A percentile compares a stretch with the other conserved stretches of the same genome.
phyloP scores from a whole-genome alignment of 2,797 vertebrate species.

The Momotus momota region DNA sequence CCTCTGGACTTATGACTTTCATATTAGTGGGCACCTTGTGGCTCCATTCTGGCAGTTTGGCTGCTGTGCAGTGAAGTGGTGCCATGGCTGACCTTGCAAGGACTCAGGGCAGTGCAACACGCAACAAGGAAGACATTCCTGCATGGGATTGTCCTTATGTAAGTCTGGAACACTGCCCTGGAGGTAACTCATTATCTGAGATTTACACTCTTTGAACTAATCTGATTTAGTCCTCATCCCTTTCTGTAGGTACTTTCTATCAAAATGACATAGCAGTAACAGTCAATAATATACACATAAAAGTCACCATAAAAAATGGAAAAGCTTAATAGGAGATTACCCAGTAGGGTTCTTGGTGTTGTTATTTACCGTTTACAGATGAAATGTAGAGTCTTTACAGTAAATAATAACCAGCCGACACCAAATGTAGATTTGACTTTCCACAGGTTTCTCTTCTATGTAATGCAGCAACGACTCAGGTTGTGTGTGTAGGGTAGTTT shows the following conservation, averaged over 20 bases:
- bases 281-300: background rate
- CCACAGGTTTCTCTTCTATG: background rate
- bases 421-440: background rate
- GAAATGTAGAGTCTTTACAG: background rate
- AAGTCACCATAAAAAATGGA: background rate
- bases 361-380: background rate
- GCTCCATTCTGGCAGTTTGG: accelerated
- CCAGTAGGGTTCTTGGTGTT: background rate
- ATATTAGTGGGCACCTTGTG: accelerated
- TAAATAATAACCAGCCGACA: background rate
- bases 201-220: background rate
- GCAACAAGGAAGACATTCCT: background rate
- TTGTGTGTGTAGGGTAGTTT: background rate
- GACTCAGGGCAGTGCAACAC: background rate
- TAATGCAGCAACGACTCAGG: background rate
- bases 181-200: background rate
- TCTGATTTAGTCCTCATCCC: background rate
- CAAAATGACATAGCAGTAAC: background rate
- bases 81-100: accelerated
- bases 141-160: accelerated
- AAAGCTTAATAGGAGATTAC: background rate
- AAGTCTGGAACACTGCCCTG: background rate
- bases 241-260: background rate
- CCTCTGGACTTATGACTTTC: background rate
- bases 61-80: accelerated